A percentile compares a stretch with the other conserved stretches of the same genome.
These are phyloP conservation scores for Trypoxylus dichotomus DNA, from an alignment of 1,140 invertebrate genomes.

Conservation along the genomic window DNA sequence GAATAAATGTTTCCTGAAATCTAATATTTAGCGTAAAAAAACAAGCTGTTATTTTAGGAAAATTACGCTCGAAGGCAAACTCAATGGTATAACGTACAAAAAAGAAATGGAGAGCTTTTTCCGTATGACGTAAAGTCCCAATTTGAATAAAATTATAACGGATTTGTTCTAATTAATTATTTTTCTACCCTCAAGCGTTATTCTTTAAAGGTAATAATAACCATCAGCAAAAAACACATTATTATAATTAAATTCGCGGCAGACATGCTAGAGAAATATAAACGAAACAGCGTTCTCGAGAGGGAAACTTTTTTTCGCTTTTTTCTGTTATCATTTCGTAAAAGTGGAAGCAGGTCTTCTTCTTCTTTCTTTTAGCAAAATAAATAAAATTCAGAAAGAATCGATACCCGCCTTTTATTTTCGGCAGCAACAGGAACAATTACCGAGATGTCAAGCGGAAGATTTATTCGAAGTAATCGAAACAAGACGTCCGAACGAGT, in stretches of 20 bases:
- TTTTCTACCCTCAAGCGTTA: neutral
- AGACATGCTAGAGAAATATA: slow-evolving; percentile 10
- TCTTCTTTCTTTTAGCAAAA: neutral
- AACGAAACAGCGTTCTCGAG: neutral
- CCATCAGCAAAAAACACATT: neutral
- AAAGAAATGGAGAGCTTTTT: neutral
- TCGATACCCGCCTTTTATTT: slow-evolving; percentile 1
- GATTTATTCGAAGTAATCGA: slow-evolving; percentile 19
- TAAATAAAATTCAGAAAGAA: neutral
- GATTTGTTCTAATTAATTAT: neutral
- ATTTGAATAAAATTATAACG: slow-evolving; percentile 1
- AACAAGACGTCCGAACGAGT: slow-evolving; percentile 7
- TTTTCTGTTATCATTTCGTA: neutral
- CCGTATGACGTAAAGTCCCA: neutral
- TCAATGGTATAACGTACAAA: neutral
- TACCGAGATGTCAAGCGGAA: neutral
- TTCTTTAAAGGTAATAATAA: neutral
- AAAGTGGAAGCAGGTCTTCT: neutral
- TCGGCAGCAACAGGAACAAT: slow-evolving; percentile 20
- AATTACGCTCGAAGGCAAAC: neutral
- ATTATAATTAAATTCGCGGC: slow-evolving; percentile 3
- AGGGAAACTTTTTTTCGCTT: neutral
- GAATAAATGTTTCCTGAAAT: neutral
- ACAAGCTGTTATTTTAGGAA: neutral
- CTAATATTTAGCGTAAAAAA: neutral